phyloP scores from a whole-genome alignment of 2,797 vertebrate species.

The Uromys caudimaculatus region DNA sequence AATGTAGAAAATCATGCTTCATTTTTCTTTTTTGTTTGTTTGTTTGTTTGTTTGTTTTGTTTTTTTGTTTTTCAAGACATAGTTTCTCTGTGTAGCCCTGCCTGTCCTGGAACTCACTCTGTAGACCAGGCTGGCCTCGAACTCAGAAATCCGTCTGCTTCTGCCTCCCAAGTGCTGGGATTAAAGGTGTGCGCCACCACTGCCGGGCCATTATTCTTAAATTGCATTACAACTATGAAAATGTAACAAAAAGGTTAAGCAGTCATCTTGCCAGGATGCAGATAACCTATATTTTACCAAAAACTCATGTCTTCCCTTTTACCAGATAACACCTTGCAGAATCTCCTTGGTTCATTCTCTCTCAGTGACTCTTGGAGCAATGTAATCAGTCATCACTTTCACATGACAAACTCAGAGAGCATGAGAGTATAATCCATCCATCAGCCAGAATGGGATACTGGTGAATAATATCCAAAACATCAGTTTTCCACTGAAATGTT shows the following conservation, averaged over 20 bases:
- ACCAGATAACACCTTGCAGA: not conserved
- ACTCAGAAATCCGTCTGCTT: too few species aligned
- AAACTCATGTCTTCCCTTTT: not conserved
- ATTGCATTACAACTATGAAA: not conserved
- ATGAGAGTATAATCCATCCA: not conserved
- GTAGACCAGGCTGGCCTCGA: too few species aligned
- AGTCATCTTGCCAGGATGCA: not conserved
- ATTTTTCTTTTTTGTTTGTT: too few species aligned
- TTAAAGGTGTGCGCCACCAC: too few species aligned
- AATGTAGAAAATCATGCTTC: not conserved
- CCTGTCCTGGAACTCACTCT: too few species aligned
- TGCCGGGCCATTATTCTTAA: constrained; percentile 27
- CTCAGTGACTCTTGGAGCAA: not conserved
- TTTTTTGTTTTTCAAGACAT: too few species aligned
- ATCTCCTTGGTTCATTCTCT: not conserved
- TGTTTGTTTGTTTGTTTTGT: too few species aligned
- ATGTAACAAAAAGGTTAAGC: not conserved
- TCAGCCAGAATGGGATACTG: not conserved
- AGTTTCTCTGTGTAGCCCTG: too few species aligned
- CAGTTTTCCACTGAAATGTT: not conserved
- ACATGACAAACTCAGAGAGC: not conserved
- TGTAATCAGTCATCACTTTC: not conserved
- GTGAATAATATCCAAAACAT: not conserved
- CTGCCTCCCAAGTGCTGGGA: too few species aligned
- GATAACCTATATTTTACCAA: not conserved